Conservation (phyloP, 2,888 invertebrate genomes). For the Furcula furcula region DNA sequence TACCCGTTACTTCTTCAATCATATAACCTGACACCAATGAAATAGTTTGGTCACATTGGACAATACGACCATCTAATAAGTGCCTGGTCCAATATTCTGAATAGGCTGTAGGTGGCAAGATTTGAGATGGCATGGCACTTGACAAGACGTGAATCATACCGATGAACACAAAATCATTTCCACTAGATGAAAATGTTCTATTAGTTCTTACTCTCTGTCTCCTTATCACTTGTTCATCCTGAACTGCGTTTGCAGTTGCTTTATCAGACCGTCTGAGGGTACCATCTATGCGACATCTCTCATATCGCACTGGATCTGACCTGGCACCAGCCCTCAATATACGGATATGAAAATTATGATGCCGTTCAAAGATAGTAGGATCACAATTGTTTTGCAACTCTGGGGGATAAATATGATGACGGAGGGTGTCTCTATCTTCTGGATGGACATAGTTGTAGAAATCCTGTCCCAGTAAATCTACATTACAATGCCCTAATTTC, state of each 20-base stretch:
- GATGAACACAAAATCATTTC: conserved; percentile 85
- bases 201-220: conserved; percentile 78
- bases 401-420: conserved; percentile 84
- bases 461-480: conserved; percentile 94
- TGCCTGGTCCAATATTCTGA: conserved; percentile 96
- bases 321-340: conserved; percentile 86
- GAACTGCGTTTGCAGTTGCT: conserved; percentile 76
- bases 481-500: conserved; percentile 92
- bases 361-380: conserved; percentile 61
- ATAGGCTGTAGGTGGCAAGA: conserved; percentile 84
- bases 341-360: conserved; percentile 81
- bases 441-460: conserved; percentile 91
- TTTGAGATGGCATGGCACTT: conserved; percentile 77
- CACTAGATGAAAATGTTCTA: conserved; percentile 77
- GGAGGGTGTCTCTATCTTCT: conserved; percentile 90
- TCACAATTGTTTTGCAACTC: conserved; percentile 67
- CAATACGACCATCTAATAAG: conserved; percentile 92
- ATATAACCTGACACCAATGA: conserved; percentile 94
- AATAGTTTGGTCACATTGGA: conserved; percentile 95
- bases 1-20: conserved; percentile 93
- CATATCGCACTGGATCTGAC: conserved; percentile 87
- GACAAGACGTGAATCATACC: conserved; percentile 87
- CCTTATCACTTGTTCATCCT: conserved; percentile 75
- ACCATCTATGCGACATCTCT: conserved; percentile 86
- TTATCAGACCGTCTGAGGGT: conserved; percentile 81